phyloP scores from a whole-genome alignment of 2,888 invertebrate species.

The Idaea straminata region DNA sequence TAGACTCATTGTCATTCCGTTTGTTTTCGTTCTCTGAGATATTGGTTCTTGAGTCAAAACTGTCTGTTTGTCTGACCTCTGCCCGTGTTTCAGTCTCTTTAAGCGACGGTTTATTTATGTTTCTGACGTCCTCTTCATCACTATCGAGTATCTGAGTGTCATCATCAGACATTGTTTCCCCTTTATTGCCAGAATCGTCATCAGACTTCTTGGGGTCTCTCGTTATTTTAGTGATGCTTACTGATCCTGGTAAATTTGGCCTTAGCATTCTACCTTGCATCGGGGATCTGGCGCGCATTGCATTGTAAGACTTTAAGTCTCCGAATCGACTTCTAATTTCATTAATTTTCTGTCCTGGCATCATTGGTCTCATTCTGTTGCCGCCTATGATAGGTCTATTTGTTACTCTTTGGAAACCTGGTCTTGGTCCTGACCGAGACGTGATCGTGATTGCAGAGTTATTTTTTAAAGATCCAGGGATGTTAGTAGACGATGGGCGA shows the following conservation, averaged over 20 bases:
- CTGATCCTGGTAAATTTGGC: conserved; percentile 63
- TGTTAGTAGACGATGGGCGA: conserved; percentile 57
- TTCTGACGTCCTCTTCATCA: conserved; percentile 56
- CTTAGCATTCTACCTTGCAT: conserved; percentile 53
- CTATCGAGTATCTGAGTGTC: conserved; percentile 71
- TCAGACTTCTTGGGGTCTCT: conserved; percentile 53
- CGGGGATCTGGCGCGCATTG: conserved; percentile 58
- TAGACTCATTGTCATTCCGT: conserved; percentile 31
- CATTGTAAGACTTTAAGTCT: conserved; percentile 56
- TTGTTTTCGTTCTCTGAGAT: conserved; percentile 31
- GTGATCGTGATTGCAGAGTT: conserved; percentile 82
- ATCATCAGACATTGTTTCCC: conserved; percentile 56
- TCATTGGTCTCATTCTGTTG: conserved; percentile 60
- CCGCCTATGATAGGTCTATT: conserved; percentile 58
- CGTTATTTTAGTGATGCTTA: conserved; percentile 70
- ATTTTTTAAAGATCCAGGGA: conserved; percentile 79
- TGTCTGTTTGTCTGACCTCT: conserved; percentile 20
- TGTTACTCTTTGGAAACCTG: conserved; percentile 60
- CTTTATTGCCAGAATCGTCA: conserved; percentile 41
- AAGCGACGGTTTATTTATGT: conserved; percentile 29
- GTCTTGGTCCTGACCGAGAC: conserved; percentile 68
- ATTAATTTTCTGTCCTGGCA: conserved; percentile 66
- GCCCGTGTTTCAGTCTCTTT: conserved; percentile 22
- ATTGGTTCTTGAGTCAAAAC: conserved; percentile 19
- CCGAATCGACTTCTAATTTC: conserved; percentile 63